Conservation (phyloP, 2,888 invertebrate genomes). For the Sminthurinus aureus region DNA sequence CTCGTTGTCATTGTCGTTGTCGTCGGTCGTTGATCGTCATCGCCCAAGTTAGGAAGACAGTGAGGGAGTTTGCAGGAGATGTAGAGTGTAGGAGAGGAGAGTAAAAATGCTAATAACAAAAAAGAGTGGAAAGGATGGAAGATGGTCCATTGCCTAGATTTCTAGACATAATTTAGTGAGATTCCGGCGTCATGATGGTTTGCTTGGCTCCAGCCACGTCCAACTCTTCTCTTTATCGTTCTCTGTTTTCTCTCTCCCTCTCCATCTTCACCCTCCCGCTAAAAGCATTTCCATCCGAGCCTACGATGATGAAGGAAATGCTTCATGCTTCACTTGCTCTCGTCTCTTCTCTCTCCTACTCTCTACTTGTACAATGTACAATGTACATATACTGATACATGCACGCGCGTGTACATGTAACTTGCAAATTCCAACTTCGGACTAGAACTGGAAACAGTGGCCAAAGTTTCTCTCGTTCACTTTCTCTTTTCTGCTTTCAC, state of each 20-base stretch:
- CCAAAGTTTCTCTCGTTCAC: constrained; percentile 26
- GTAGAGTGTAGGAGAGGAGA: constrained; percentile 30
- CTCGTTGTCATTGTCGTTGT: neutral
- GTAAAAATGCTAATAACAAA: constrained; percentile 53
- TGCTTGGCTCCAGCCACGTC: constrained; percentile 29
- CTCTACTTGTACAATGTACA: neutral
- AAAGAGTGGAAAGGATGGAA: constrained; percentile 37
- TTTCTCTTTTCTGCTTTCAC: constrained; percentile 8
- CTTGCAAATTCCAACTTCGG: neutral
- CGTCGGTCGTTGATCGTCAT: too few relatives aligned
- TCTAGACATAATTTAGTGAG: constrained; percentile 58
- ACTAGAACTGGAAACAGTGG: constrained; percentile 16
- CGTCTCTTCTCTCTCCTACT: neutral
- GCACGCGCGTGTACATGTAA: neutral
- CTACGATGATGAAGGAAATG: constrained; percentile 48
- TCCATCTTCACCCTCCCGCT: constrained; percentile 21
- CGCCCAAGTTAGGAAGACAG: neutral
- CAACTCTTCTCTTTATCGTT: neutral
- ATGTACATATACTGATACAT: neutral
- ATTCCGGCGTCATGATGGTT: constrained; percentile 50
- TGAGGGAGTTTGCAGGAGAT: neutral
- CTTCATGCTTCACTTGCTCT: constrained; percentile 54
- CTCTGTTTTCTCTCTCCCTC: neutral
- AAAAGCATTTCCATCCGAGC: constrained; percentile 55
- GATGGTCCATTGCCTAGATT: constrained; percentile 47